Evolutionary conservation across 64 coral and sea anemone species (phyloP), one percentile per base, ranked within the genome.

Genomic region (Actinia tenebrosa): DNA sequence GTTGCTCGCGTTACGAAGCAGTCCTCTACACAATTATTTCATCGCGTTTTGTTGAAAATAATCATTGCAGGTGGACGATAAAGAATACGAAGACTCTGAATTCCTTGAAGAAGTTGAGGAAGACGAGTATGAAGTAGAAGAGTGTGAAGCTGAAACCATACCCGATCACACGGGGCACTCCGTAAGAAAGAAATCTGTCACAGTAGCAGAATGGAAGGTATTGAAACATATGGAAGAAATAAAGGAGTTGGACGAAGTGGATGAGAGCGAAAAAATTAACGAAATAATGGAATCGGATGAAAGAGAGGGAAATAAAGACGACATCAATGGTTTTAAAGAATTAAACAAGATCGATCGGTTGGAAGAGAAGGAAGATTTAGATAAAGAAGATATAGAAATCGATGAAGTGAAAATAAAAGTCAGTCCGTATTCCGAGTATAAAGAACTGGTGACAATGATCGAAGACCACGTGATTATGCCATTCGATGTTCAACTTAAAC

Each of bases 401-500:
- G 69, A 75, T 27, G 26, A 30, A 26, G 69, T 75, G 14, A 42
- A 75, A 75, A 8, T 75, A 3, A 30, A 81, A 81, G 18, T 37
- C 22, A 17, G 22, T 45, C 46, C 83, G 10, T 45, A 62, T 64
- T 61, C 3, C 9, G 83, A 85, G 26, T 85, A 85, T 64, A 85
- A 85, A 62, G 15, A 58, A 45, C 44, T 83, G 30, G 80, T 83
- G 45, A n/a, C 37, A 47, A 23, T 83, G 22, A 83, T 83, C 54
- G 80, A 85, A 85, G 83, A 85, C 30, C 83, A 85, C 56, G 52
- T 85, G 50, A 85, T 85, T 10, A 27, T 54, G 19, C 83, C 83
- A 26, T 85, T 85, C 18, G 83, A 85, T 64, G 14, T 44, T 16
- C 3, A 85, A 63, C 10, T 64, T 16, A 16, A 4, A 59, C 56